phyloP scores from a whole-genome alignment of 2,888 invertebrate species.

The Neelides folsomi region DNA sequence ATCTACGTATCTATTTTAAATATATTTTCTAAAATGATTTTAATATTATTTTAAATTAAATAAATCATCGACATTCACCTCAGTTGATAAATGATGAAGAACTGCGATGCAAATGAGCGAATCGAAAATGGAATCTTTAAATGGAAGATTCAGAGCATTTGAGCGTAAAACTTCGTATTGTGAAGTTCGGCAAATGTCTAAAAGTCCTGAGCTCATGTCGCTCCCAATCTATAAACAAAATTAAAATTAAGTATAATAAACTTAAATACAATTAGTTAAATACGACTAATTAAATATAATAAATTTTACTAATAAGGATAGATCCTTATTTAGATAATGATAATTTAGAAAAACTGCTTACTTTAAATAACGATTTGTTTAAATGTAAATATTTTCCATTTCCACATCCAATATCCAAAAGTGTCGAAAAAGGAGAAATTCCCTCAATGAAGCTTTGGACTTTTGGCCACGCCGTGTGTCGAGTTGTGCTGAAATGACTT shows the following conservation, averaged over 20 bases:
- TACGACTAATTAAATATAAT: constrained; percentile 9
- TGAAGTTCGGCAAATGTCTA: constrained; percentile 47
- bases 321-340: too few species aligned
- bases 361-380: constrained; percentile 49
- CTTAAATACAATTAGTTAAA: background rate
- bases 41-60: too few species aligned
- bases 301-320: constrained; percentile 7
- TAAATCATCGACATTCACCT: too few species aligned
- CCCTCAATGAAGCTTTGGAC: constrained; percentile 63
- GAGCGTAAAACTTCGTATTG: constrained; percentile 57
- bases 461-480: constrained; percentile 88
- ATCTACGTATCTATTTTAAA: too few species aligned
- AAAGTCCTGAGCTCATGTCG: constrained; percentile 61
- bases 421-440: constrained; percentile 52
- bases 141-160: constrained; percentile 61
- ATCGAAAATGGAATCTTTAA: constrained; percentile 57
- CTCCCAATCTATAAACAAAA: constrained; percentile 55
- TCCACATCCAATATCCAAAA: constrained; percentile 91
- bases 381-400: constrained; percentile 88
- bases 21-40: too few species aligned
- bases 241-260: background rate
- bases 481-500: constrained; percentile 81
- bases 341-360: constrained; percentile 37
- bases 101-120: constrained; percentile 88
- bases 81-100: constrained; percentile 64